These are phyloP conservation scores for Rhynchopsitta pachyrhyncha DNA, from an alignment of 2,113 vertebrate species.

Conservation along the genomic window DNA sequence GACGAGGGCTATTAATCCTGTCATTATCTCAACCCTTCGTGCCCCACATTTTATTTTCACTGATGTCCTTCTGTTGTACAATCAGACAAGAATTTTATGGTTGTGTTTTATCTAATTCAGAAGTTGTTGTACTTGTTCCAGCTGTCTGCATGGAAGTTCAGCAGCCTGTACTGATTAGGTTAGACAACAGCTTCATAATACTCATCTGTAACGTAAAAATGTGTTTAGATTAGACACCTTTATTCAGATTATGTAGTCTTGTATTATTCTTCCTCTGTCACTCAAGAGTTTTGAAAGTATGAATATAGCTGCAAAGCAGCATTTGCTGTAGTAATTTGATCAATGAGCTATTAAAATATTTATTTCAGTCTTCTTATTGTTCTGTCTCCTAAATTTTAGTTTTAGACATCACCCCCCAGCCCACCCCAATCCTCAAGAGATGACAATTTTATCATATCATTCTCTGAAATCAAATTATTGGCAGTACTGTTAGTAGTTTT, in stretches of 20 bases:
- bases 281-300: background rate
- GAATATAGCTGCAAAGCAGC: background rate
- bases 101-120: background rate
- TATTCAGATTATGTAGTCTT: background rate
- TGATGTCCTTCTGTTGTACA: background rate
- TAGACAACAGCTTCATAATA: background rate
- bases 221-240: background rate
- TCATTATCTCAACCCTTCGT: no score
- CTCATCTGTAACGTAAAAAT: background rate
- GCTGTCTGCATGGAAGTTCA: background rate
- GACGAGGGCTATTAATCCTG: no score
- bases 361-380: background rate
- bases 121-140: background rate
- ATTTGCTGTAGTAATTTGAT: background rate
- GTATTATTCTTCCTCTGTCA: background rate
- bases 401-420: accelerated
- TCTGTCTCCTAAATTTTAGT: background rate
- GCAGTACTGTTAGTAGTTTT: background rate
- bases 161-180: background rate
- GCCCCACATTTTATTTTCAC: background rate
- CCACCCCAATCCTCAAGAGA: accelerated
- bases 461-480: background rate
- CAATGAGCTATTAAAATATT: background rate
- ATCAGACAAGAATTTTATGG: background rate
- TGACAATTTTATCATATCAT: background rate